These are phyloP conservation scores for Lumbricus terrestris DNA, from an alignment of 2,888 invertebrate species.

Conservation along the genomic window DNA sequence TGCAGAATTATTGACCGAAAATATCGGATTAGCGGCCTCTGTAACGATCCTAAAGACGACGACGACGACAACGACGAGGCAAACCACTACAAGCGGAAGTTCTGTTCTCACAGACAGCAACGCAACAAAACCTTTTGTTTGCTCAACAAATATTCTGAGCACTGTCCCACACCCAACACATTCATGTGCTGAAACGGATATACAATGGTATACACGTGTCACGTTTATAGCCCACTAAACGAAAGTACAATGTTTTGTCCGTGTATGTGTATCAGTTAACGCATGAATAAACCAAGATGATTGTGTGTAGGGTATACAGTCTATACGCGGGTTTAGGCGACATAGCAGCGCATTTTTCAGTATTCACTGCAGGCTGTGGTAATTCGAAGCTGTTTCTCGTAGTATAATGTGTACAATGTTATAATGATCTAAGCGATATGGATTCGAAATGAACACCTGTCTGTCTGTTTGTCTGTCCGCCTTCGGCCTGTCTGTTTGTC, in stretches of 20 bases:
- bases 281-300: neutral
- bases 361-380: no score
- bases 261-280: neutral
- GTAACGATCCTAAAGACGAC: neutral
- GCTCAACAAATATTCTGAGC: neutral
- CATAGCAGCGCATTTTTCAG: no score
- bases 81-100: neutral
- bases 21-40: neutral
- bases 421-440: no score
- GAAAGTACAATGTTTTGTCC: neutral
- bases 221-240: neutral
- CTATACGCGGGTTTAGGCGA: no score
- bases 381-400: no score
- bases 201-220: neutral
- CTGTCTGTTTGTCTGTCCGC: no score
- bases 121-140: neutral
- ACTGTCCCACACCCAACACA: neutral
- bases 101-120: neutral
- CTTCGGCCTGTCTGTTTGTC: no score
- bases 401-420: no score
- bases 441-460: no score
- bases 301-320: no score
- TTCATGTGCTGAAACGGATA: neutral
- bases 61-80: neutral
- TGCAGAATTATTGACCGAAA: neutral